A percentile compares a stretch with the other conserved stretches of the same genome.
These are phyloP conservation scores for Xiphorhynchus elegans DNA, from an alignment of 2,113 vertebrate species.

Conservation along the genomic window DNA sequence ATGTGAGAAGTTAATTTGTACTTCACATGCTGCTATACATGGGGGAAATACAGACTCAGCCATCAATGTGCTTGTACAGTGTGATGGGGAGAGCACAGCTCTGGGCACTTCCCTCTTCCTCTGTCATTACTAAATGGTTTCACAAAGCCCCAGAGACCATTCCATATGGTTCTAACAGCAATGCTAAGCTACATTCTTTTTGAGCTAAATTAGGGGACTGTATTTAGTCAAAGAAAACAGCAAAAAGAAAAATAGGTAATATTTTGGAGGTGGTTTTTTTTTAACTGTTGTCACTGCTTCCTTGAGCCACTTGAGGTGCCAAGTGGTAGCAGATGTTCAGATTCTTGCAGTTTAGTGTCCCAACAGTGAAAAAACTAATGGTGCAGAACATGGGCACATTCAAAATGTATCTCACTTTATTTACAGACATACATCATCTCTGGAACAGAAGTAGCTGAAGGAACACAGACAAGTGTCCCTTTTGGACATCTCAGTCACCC, in stretches of 20 bases:
- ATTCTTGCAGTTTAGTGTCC: background rate
- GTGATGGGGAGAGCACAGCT: fast-evolving
- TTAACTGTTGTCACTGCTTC: background rate
- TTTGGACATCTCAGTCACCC: background rate
- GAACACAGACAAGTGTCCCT: background rate
- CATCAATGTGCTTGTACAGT: fast-evolving
- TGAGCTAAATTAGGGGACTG: background rate
- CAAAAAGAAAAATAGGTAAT: background rate
- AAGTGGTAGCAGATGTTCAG: background rate
- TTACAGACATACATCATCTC: background rate
- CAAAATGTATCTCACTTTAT: background rate
- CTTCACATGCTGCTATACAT: background rate
- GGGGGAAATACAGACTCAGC: background rate
- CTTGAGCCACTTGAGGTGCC: background rate
- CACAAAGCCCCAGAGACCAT: background rate
- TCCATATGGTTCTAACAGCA: background rate
- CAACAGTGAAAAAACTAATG: background rate
- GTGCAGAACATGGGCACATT: background rate
- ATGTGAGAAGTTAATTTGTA: background rate
- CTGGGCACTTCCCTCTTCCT: background rate
- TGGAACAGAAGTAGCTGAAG: background rate
- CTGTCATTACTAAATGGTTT: background rate
- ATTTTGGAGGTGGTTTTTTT: background rate
- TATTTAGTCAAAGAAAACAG: background rate
- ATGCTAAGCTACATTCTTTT: fast-evolving